Evolutionary conservation across 1,140 invertebrate genomes (phyloP).

Genomic region (Zaprionus ghesquierei): DNA sequence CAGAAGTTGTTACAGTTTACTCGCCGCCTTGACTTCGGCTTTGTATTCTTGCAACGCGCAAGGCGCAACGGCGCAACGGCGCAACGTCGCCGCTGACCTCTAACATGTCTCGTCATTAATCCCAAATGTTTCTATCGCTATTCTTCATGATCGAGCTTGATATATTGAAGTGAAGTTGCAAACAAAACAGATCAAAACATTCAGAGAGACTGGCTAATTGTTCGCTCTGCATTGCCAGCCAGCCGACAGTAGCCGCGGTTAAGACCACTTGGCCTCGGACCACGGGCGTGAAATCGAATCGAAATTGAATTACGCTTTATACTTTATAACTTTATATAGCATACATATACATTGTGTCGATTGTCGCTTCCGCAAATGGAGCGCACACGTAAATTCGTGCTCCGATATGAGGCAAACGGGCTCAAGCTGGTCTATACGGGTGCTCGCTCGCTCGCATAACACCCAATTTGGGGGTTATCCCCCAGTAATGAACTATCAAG

Average conservation of each 20-base stretch:
- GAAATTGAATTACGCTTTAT: conserved; percentile 50
- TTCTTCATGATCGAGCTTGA: conserved; percentile 22
- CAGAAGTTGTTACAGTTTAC: conserved; percentile 50
- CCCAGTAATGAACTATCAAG: conserved; percentile 49
- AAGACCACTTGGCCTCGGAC: conserved; percentile 44
- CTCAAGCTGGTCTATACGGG: neutral
- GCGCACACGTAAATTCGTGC: conserved; percentile 28
- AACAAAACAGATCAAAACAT: conserved; percentile 57
- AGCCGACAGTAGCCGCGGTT: conserved; percentile 33
- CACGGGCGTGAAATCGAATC: conserved; percentile 59
- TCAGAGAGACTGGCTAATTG: conserved; percentile 44
- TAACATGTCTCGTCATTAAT: conserved; percentile 19
- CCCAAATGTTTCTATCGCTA: neutral
- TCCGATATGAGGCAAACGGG: conserved; percentile 27
- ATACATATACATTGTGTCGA: conserved; percentile 9
- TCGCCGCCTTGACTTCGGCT: conserved; percentile 52
- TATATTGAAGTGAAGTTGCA: conserved; percentile 45
- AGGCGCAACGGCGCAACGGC: no score
- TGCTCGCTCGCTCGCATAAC: conserved; percentile 30
- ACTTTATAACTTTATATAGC: conserved; percentile 22
- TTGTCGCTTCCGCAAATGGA: conserved; percentile 53
- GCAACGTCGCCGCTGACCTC: conserved; percentile 39
- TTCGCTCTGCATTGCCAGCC: conserved; percentile 29
- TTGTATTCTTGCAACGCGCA: conserved; percentile 35
- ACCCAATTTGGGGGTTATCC: conserved; percentile 51